Base-by-base conservation (phyloP, 1,140 invertebrate genomes). In the Calephelis virginiensis region DNA sequence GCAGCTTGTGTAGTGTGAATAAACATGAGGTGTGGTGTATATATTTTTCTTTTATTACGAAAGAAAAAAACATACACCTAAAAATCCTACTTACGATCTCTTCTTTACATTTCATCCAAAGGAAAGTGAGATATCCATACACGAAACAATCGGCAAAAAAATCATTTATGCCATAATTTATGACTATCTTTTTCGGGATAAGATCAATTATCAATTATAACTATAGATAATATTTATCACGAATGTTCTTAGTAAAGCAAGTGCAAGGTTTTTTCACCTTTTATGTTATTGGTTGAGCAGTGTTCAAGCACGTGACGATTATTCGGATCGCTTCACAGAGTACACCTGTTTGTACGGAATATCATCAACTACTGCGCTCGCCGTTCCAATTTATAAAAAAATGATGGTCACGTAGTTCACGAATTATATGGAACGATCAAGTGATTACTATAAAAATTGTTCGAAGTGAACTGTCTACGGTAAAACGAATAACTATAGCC, bases 381-480 rank as follows among this genome's bases (percentile, higher is more conserved):
- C 71, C 73, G 74, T 69, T 71, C 74, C 69, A 75, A 75, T 77
- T 73, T 76, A 78, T 77, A 80, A 86, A 89, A 89, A 85, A 80
- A 77, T 76, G 70, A 84, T 87, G 70, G 80, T 87, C 87, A 90
- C 87, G 87, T 86, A 81, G 72, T 73, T 78, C 80, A 85, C 85
- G 80, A 90, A 86, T 86, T 90, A 83, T 81, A 89, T 88, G 76
- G 83, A 78, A 69, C 73, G 77, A 65, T 75, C 71, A 75, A 80
- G 75, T 69, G 76, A 77, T 74, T 75, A 78, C 77, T 79, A 64
- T 64, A 78, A 77, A 73, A 82, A 79, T 85, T 78, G 72, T 85
- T 85, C 80, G 81, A 81, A 83, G 69, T 77, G 75, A 76, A 77
- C 77, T 74, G 78, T 80, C 81, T 78, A 75, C 74, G 73, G 77